These are phyloP conservation scores for Furcula furcula DNA, from an alignment of 2,888 invertebrate species.

Conservation along the genomic window DNA sequence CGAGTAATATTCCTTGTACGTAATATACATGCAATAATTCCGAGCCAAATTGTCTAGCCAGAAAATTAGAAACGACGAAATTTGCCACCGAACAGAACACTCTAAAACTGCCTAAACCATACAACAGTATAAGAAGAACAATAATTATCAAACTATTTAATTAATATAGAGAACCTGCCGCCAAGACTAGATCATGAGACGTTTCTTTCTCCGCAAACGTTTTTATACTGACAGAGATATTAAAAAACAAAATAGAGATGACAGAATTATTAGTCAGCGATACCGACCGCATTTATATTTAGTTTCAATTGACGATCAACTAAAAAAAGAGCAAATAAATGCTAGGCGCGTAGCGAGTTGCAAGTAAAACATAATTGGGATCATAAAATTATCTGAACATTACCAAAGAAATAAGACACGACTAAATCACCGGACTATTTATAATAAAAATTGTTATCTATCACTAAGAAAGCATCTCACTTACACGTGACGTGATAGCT, in stretches of 20 bases:
- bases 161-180: constrained; percentile 10
- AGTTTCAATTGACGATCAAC: constrained; percentile 15
- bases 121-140: not conserved
- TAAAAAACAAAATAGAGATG: constrained; percentile 19
- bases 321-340: constrained; percentile 18
- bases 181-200: too few species aligned
- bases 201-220: constrained; percentile 9
- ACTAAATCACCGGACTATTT: constrained; percentile 29
- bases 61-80: constrained; percentile 37
- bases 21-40: constrained; percentile 44
- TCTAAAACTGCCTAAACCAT: not conserved
- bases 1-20: constrained; percentile 46
- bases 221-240: constrained; percentile 7
- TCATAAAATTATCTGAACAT: constrained; percentile 27
- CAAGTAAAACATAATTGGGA: constrained; percentile 23
- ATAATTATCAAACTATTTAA: constrained; percentile 20
- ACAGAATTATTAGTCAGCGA: constrained; percentile 21
- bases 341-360: constrained; percentile 9
- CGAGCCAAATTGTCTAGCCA: constrained; percentile 26
- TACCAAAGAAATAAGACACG: constrained; percentile 19
- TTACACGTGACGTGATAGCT: constrained; percentile 22
- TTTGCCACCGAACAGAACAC: constrained; percentile 16
- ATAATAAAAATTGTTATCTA: constrained; percentile 38
- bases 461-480: constrained; percentile 34
- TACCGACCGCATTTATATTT: constrained; percentile 20